These are phyloP conservation scores for Zoroaster sp. DNA, from an alignment of 53 echinoderm and acorn worm species.

Conservation along the genomic window DNA sequence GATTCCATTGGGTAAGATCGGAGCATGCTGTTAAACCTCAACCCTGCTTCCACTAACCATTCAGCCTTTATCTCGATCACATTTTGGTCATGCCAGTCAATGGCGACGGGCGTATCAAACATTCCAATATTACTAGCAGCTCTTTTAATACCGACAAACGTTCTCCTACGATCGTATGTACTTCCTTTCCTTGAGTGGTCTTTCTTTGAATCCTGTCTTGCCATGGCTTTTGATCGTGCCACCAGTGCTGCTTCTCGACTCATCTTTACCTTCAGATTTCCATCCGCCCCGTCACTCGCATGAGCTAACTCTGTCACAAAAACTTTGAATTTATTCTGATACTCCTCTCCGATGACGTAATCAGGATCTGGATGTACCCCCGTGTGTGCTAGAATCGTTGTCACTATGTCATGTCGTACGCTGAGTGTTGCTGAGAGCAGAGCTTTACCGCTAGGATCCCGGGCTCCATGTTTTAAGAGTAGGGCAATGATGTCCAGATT, in stretches of 20 bases:
- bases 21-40: slow-evolving; percentile 71
- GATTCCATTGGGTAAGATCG: slow-evolving; percentile 66
- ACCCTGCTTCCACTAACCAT: slow-evolving; percentile 89
- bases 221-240: neutral
- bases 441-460: slow-evolving; percentile 80
- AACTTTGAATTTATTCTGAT: slow-evolving; percentile 72
- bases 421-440: slow-evolving; percentile 81
- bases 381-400: slow-evolving; percentile 81
- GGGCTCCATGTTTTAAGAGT: slow-evolving; percentile 82
- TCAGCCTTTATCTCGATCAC: slow-evolving; percentile 75
- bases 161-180: slow-evolving; percentile 71
- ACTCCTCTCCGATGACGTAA: slow-evolving; percentile 64
- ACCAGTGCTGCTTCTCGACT: neutral
- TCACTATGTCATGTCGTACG: slow-evolving; percentile 70
- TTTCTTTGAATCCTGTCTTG: neutral
- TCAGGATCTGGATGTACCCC: slow-evolving; percentile 94
- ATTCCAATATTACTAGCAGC: slow-evolving; percentile 68
- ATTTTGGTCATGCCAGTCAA: slow-evolving; percentile 98
- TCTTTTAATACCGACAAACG: slow-evolving; percentile 79
- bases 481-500: slow-evolving; percentile 88
- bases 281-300: neutral
- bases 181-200: slow-evolving; percentile 43
- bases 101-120: slow-evolving; percentile 85
- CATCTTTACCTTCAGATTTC: neutral
- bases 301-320: slow-evolving; percentile 34